These are phyloP conservation scores for Hirudo medicinalis DNA, from an alignment of 1,140 invertebrate genomes.

Conservation along the genomic window DNA sequence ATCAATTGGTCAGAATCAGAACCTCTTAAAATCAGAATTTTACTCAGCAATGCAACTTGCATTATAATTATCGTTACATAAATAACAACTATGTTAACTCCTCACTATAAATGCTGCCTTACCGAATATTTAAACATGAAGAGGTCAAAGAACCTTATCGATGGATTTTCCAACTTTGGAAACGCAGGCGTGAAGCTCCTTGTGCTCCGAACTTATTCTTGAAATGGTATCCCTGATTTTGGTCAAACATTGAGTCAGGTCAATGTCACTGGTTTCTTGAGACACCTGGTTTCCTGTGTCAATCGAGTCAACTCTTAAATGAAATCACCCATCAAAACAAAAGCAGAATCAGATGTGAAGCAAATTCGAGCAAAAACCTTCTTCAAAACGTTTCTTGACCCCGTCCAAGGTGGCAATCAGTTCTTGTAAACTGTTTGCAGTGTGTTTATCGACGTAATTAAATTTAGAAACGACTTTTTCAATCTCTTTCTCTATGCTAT, in stretches of 20 bases:
- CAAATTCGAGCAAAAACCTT: neutral
- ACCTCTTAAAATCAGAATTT: too few relatives aligned
- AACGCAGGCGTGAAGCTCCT: constrained; percentile 69
- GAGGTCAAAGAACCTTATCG: constrained; percentile 52
- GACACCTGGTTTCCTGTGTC: constrained; percentile 8
- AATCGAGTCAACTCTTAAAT: neutral
- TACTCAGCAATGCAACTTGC: too few relatives aligned
- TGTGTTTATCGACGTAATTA: constrained; percentile 16
- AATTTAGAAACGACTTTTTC: constrained; percentile 14
- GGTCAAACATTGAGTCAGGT: constrained; percentile 33
- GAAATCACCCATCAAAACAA: too few relatives aligned
- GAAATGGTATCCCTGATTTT: constrained; percentile 34
- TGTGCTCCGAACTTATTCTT: constrained; percentile 46
- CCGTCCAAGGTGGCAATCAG: constrained; percentile 7
- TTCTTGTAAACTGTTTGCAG: constrained; percentile 13
- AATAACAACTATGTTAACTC: too few relatives aligned
- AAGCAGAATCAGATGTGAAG: too few relatives aligned
- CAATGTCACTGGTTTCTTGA: too few relatives aligned
- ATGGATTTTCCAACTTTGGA: constrained; percentile 93
- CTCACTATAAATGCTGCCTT: too few relatives aligned
- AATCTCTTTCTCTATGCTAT: neutral
- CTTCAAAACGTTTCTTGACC: neutral
- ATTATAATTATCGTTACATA: too few relatives aligned
- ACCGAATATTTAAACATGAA: neutral
- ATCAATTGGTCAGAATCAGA: too few relatives aligned